Evolutionary conservation across 2,888 invertebrate genomes (phyloP).

Genomic region (Hirtodrosophila cameraria): DNA sequence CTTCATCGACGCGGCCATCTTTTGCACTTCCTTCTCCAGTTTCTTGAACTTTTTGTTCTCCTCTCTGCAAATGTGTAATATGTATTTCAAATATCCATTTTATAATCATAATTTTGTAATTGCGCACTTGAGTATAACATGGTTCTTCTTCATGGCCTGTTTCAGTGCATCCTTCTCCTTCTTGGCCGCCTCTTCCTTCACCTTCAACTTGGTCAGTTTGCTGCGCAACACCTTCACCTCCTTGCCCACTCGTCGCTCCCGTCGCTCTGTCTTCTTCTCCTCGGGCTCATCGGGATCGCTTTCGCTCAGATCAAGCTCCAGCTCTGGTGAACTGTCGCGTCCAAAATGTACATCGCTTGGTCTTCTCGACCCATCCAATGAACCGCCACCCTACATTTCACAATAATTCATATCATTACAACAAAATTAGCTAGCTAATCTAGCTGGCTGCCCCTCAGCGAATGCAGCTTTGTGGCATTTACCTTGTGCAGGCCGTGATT

Average conservation of each 20-base stretch:
- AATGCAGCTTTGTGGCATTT: constrained; percentile 44
- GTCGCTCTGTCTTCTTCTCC: constrained; percentile 87
- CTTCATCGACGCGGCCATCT: constrained; percentile 95
- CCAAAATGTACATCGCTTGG: constrained; percentile 82
- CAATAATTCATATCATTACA: constrained; percentile 14
- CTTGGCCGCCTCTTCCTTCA: constrained; percentile 89
- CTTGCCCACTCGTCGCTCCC: constrained; percentile 87
- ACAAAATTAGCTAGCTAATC: not conserved
- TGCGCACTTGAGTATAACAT: constrained; percentile 88
- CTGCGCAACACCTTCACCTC: constrained; percentile 83
- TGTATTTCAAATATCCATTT: not conserved
- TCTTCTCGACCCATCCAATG: constrained; percentile 80
- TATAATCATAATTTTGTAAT: constrained; percentile 2
- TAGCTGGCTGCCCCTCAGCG: constrained; percentile 13
- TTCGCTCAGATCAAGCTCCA: constrained; percentile 87
- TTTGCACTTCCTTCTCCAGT: constrained; percentile 94
- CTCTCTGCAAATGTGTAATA: constrained; percentile 84
- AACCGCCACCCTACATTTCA: constrained; percentile 74
- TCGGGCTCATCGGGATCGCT: constrained; percentile 88
- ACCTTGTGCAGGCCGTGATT: constrained; percentile 65
- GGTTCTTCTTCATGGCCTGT: constrained; percentile 92
- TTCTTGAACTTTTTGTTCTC: constrained; percentile 93
- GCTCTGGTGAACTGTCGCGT: constrained; percentile 86
- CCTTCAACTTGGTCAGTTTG: constrained; percentile 86
- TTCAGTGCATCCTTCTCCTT: constrained; percentile 91